phyloP scores from a whole-genome alignment of 2,113 vertebrate genomes.

The Equus quagga region DNA sequence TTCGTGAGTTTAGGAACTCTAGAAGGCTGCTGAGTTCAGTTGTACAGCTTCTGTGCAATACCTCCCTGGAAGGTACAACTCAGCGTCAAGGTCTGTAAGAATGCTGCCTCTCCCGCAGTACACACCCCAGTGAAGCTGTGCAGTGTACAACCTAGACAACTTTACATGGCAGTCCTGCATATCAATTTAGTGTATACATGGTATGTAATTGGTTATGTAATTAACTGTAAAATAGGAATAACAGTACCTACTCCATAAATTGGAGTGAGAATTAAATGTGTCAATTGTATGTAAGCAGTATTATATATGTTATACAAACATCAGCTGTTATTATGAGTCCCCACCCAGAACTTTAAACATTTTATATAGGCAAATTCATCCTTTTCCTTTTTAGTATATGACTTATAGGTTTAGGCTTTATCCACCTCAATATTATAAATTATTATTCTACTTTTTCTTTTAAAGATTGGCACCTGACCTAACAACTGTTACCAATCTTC shows the following conservation, averaged over 20 bases:
- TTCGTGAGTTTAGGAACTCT: background rate
- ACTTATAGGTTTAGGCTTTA: background rate
- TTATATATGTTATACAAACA: background rate
- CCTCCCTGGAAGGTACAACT: background rate
- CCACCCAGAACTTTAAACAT: background rate
- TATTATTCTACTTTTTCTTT: background rate
- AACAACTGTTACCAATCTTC: no score
- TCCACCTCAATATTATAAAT: background rate
- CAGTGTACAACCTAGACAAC: background rate
- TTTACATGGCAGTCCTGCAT: background rate
- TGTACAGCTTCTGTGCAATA: background rate
- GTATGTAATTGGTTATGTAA: background rate
- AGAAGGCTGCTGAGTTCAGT: background rate
- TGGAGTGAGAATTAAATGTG: background rate
- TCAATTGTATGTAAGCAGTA: background rate
- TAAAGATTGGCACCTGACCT: no score
- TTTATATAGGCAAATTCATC: background rate
- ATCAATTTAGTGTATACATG: background rate
- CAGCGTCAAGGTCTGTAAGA: background rate
- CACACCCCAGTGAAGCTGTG: background rate
- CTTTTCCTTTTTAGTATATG: background rate
- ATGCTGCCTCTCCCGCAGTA: accelerated
- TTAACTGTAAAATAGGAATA: background rate
- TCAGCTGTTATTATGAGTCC: background rate
- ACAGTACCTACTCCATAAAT: background rate